phyloP scores from a whole-genome alignment of 2,797 vertebrate genomes.

The Geotrypetes seraphini region DNA sequence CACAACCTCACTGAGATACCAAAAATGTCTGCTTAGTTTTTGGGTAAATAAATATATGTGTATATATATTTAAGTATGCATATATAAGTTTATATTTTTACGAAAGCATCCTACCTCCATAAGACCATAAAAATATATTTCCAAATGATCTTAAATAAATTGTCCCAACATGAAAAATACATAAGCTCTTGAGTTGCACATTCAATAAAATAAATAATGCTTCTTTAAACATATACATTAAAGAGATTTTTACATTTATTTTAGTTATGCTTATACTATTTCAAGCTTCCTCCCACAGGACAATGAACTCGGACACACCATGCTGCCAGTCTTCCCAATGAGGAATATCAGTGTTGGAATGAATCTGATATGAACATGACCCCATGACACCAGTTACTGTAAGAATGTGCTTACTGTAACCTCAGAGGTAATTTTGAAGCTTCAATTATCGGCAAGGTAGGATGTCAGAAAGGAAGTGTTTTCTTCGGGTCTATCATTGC shows the following conservation, averaged over 20 bases:
- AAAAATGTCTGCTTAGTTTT: too few species aligned
- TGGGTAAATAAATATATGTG: too few species aligned
- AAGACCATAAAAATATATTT: background rate
- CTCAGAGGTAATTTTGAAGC: background rate
- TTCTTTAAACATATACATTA: too few species aligned
- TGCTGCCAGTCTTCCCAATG: constrained; percentile 30
- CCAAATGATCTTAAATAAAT: constrained; percentile 7
- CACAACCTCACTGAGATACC: too few species aligned
- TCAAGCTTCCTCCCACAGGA: background rate
- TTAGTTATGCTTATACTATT: background rate
- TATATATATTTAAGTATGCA: too few species aligned
- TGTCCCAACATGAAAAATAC: constrained; percentile 2
- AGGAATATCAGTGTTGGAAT: constrained; percentile 38
- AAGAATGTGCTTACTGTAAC: background rate
- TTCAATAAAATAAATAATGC: too few species aligned
- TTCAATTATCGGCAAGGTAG: background rate
- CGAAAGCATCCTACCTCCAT: background rate
- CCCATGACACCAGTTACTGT: background rate
- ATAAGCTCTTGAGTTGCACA: constrained; percentile 1
- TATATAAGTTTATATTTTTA: too few species aligned
- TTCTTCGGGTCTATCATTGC: constrained; percentile 29
- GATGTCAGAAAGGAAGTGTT: background rate
- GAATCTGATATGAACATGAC: constrained; percentile 26
- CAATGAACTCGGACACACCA: background rate
- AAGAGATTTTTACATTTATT: too few species aligned